Evolutionary conservation across 1,140 invertebrate species (phyloP).

Genomic region (Latrodectus geometricus): DNA sequence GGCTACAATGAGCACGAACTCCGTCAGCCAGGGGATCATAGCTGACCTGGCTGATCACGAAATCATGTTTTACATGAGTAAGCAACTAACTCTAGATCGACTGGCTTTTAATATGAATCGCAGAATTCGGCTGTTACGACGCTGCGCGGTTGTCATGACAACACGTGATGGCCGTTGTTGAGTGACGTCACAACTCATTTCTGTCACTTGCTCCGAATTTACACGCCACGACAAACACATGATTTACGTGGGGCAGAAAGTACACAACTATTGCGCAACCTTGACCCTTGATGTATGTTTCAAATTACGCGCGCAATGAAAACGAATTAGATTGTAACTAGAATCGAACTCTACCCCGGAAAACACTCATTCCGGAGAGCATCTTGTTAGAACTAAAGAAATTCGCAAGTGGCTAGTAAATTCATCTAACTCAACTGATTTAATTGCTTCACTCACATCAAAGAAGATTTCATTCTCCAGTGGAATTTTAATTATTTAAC

Average conservation of each 20-base stretch:
- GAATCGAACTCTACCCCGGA: too few relatives aligned
- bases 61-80: constrained; percentile 26
- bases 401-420: too few relatives aligned
- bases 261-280: constrained; percentile 43
- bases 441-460: too few relatives aligned
- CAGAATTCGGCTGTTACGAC: neutral
- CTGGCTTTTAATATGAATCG: constrained; percentile 21
- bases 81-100: constrained; percentile 16
- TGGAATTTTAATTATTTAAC: too few relatives aligned
- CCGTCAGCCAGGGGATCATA: constrained; percentile 44
- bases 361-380: too few relatives aligned
- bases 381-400: too few relatives aligned
- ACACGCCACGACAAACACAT: constrained; percentile 45
- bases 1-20: constrained; percentile 40
- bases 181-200: constrained; percentile 53
- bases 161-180: constrained; percentile 33
- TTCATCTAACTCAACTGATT: too few relatives aligned
- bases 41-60: constrained; percentile 40
- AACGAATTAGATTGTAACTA: too few relatives aligned
- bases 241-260: constrained; percentile 38
- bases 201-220: constrained; percentile 37
- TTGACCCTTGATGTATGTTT: constrained; percentile 23
- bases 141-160: constrained; percentile 29
- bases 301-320: too few relatives aligned
- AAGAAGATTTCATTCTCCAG: too few relatives aligned